A percentile compares a stretch with the other conserved stretches of the same genome.
phyloP scores from a whole-genome alignment of 2,888 invertebrate genomes.

The Gortyna flavago region DNA sequence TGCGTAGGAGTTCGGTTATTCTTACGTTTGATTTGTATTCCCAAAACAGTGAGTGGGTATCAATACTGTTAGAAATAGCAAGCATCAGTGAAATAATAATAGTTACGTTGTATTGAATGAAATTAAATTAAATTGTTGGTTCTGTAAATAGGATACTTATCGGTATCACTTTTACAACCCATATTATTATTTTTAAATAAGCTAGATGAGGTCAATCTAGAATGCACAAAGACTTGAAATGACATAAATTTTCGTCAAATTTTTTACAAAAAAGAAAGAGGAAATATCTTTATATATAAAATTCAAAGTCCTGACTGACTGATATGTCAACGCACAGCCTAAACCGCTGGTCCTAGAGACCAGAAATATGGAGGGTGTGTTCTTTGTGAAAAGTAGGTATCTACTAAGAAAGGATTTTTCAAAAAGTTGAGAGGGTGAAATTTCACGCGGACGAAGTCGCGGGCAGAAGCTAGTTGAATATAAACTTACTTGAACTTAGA shows the following conservation, averaged over 20 bases:
- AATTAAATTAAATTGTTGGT: background rate
- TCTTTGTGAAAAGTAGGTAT: too few species aligned
- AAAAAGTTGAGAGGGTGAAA: too few species aligned
- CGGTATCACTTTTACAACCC: background rate
- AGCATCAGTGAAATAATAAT: background rate
- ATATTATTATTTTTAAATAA: background rate
- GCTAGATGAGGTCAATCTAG: background rate
- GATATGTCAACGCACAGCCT: too few species aligned
- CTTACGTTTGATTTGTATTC: conserved; percentile 39
- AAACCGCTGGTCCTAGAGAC: too few species aligned
- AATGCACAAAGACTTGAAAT: background rate
- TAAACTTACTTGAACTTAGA: background rate
- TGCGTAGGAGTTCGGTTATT: conserved; percentile 50
- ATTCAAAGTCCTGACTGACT: too few species aligned
- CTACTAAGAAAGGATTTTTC: too few species aligned
- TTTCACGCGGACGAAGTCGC: too few species aligned
- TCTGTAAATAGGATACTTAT: background rate
- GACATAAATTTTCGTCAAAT: background rate
- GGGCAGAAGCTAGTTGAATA: too few species aligned
- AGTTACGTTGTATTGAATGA: background rate
- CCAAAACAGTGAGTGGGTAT: conserved; percentile 17
- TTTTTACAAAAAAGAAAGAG: background rate
- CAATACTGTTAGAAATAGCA: conserved; percentile 26
- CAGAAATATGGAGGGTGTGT: too few species aligned
- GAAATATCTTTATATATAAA: too few species aligned